Percentiles rank a stretch among this genome's conserved stretches.
These are phyloP conservation scores for Oreochromis spilurus DNA, from an alignment of 2,113 vertebrate species.

Conservation along the genomic window DNA sequence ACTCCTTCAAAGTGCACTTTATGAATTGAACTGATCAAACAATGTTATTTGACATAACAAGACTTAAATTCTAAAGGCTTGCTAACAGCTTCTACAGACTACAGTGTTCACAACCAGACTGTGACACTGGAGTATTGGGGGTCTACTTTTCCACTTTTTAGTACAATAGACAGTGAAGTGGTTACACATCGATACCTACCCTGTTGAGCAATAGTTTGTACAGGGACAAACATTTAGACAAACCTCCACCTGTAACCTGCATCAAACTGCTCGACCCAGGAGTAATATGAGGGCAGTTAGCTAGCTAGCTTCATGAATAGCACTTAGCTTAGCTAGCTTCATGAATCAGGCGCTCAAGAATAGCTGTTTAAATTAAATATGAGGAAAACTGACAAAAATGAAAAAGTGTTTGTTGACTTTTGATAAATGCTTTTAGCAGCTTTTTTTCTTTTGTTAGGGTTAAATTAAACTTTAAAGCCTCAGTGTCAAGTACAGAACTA, in stretches of 20 bases:
- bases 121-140: background rate
- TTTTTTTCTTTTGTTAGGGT: background rate
- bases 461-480: background rate
- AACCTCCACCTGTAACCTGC: background rate
- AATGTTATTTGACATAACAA: background rate
- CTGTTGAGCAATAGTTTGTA: background rate
- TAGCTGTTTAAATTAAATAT: background rate
- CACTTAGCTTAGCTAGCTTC: no score
- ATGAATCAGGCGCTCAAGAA: background rate
- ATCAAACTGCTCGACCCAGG: background rate
- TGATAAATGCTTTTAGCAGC: background rate
- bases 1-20: background rate
- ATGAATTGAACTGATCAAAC: background rate
- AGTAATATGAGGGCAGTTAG: background rate
- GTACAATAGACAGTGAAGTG: background rate
- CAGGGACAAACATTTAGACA: background rate
- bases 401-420: background rate
- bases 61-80: background rate
- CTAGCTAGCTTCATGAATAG: background rate
- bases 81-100: background rate
- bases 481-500: background rate
- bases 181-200: background rate
- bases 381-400: background rate
- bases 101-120: background rate
- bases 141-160: background rate